Percentiles rank a stretch among this genome's conserved stretches.
Conservation (phyloP, 2,888 invertebrate species). For the Nomada fabriciana region DNA sequence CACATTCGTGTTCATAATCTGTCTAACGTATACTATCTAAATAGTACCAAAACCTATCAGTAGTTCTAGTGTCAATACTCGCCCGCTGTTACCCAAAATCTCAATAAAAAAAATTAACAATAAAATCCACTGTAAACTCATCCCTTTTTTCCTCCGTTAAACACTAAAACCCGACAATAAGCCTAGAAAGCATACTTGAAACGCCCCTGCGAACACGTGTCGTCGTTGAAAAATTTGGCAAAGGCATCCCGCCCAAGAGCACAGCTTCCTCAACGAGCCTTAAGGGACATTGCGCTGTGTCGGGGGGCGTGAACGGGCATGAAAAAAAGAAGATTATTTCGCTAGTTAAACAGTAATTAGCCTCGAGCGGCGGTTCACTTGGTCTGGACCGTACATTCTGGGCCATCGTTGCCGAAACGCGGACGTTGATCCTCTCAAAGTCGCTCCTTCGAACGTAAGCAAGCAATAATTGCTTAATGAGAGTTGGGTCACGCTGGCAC, state of each 20-base stretch:
- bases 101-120: too few species aligned
- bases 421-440: slow-evolving; percentile 57
- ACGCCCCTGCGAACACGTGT: neutral
- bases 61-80: too few species aligned
- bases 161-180: neutral
- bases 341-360: slow-evolving; percentile 73
- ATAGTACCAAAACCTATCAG: too few species aligned
- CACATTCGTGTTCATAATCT: too few species aligned
- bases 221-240: slow-evolving; percentile 5
- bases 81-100: too few species aligned
- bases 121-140: too few species aligned
- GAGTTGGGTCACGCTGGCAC: slow-evolving; percentile 7
- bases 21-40: too few species aligned
- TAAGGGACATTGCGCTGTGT: slow-evolving; percentile 40
- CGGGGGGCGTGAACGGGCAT: slow-evolving; percentile 64
- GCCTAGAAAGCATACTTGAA: neutral
- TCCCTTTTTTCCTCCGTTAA: too few species aligned
- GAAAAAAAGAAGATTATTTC: slow-evolving; percentile 64
- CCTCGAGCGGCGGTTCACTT: slow-evolving; percentile 59
- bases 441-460: slow-evolving; percentile 11
- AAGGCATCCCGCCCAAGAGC: neutral
- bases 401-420: slow-evolving; percentile 48
- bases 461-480: slow-evolving; percentile 37
- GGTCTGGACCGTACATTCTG: slow-evolving; percentile 38
- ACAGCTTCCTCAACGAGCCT: slow-evolving; percentile 42